Evolutionary conservation across 2,888 invertebrate genomes (phyloP).

Genomic region (Aricia artaxerxes): DNA sequence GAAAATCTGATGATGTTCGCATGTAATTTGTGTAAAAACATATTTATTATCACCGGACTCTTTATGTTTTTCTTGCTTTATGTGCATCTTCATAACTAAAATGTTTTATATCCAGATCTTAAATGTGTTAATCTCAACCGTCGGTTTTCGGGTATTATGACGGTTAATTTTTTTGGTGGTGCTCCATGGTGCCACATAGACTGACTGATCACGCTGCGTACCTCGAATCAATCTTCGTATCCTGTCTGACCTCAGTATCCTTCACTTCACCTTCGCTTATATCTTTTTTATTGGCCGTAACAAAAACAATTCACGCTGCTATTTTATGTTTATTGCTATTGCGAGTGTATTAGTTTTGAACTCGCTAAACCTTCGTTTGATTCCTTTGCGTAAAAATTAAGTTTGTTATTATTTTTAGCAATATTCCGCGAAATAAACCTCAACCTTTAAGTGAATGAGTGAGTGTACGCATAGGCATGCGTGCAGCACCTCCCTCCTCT

Average conservation of each 20-base stretch:
- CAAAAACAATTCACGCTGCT: constrained; percentile 17
- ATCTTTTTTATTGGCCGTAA: constrained; percentile 23
- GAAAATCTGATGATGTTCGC: constrained; percentile 33
- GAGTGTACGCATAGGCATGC: too few relatives aligned
- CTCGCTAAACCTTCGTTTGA: background rate
- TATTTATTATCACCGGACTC: background rate
- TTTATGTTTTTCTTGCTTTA: background rate
- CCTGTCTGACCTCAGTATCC: constrained; percentile 20
- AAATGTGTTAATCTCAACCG: background rate
- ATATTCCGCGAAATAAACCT: too few relatives aligned
- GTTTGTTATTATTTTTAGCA: too few relatives aligned
- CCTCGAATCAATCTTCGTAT: constrained; percentile 16
- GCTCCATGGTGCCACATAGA: background rate
- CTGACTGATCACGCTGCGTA: background rate
- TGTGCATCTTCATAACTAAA: background rate
- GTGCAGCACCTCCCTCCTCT: too few relatives aligned
- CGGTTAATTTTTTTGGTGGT: background rate
- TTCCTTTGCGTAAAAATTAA: background rate
- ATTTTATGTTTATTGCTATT: constrained; percentile 21
- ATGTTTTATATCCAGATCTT: background rate
- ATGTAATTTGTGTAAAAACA: background rate
- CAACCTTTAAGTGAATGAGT: too few relatives aligned
- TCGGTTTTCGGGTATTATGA: background rate
- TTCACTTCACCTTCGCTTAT: constrained; percentile 20
- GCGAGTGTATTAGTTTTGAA: constrained; percentile 5